Percentiles rank a stretch among this genome's conserved stretches.
Conservation (phyloP, 2,888 invertebrate species). For the Tolmerus cingulatus region DNA sequence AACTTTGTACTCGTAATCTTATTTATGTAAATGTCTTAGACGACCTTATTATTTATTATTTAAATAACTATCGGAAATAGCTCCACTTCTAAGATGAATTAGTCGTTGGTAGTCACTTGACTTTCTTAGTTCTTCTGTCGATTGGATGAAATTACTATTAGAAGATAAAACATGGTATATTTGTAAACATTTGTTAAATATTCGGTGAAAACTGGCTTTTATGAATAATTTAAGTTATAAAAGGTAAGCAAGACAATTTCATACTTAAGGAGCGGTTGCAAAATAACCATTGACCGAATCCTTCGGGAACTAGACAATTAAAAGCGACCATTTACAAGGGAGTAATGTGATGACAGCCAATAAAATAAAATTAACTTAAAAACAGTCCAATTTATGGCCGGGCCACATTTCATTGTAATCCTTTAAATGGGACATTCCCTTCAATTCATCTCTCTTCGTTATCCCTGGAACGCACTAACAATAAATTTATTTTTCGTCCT, state of each 20-base stretch:
- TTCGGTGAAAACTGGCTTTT: no score
- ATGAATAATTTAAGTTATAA: background rate
- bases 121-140: no score
- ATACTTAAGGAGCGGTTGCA: background rate
- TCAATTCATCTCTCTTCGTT: constrained; percentile 47
- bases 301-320: background rate
- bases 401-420: constrained; percentile 56
- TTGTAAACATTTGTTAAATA: no score
- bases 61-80: no score
- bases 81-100: no score
- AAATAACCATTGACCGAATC: background rate
- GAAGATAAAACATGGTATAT: no score
- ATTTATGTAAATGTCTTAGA: no score
- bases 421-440: constrained; percentile 61
- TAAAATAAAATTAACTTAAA: constrained; percentile 64
- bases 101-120: no score
- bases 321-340: constrained; percentile 12
- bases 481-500: constrained; percentile 27
- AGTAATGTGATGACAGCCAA: constrained; percentile 52
- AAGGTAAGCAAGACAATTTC: background rate
- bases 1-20: no score
- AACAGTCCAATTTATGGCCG: constrained; percentile 55
- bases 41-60: no score
- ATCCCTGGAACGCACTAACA: constrained; percentile 41
- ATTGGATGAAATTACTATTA: no score